Evolutionary conservation across 2,888 invertebrate genomes (phyloP).

Genomic region (Melipona beecheii): DNA sequence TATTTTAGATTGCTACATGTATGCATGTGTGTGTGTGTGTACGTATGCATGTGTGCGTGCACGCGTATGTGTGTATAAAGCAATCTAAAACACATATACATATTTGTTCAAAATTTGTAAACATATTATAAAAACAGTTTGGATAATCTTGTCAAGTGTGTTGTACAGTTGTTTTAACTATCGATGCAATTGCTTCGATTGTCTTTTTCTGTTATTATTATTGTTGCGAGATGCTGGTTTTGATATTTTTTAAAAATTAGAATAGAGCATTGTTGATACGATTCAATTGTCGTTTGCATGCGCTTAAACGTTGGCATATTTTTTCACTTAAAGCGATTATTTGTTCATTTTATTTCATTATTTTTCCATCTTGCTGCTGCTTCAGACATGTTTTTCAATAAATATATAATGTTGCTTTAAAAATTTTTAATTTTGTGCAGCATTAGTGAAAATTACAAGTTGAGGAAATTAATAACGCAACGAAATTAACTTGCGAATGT

Average conservation of each 20-base stretch:
- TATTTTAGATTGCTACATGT: conserved; percentile 3
- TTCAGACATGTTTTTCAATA: not conserved
- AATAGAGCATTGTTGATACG: not conserved
- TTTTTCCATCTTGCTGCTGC: not conserved
- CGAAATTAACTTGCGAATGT: not conserved
- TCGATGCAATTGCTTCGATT: not conserved
- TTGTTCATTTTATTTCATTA: not conserved
- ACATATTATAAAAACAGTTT: not conserved
- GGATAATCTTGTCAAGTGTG: conserved; percentile 20
- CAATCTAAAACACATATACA: not conserved
- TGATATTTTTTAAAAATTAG: conserved; percentile 12
- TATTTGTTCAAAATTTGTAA: not conserved
- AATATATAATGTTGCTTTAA: not conserved
- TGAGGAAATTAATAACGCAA: not conserved
- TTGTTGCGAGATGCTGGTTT: not conserved
- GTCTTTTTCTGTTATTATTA: not conserved
- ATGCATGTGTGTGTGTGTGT: not conserved
- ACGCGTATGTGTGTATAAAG: not conserved
- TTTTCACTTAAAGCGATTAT: not conserved
- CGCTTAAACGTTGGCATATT: conserved; percentile 19
- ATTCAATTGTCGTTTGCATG: conserved; percentile 14
- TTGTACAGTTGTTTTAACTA: not conserved
- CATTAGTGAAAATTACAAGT: not conserved
- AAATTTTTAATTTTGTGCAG: not conserved
- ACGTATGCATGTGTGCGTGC: not conserved